Evolutionary conservation across 2,797 vertebrate genomes (phyloP).

Genomic region (Alcedo atthis): DNA sequence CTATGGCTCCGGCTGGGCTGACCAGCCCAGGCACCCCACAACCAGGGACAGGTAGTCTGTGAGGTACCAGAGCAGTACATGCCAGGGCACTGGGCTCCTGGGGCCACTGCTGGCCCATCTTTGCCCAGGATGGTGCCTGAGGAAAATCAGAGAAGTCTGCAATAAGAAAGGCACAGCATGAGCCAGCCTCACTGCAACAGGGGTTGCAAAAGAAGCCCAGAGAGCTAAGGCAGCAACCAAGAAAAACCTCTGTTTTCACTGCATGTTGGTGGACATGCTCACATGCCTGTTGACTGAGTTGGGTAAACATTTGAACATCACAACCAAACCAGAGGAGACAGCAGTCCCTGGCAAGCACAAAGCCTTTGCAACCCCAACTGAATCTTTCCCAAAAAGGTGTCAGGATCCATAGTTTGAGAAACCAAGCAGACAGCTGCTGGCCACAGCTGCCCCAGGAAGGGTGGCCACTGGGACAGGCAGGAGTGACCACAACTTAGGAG

Average conservation of each 20-base stretch:
- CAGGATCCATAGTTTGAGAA: neutral
- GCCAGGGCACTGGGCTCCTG: neutral
- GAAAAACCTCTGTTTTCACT: neutral
- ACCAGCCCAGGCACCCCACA: neutral
- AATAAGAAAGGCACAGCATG: neutral
- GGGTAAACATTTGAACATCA: neutral
- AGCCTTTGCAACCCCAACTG: neutral
- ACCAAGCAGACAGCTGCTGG: neutral
- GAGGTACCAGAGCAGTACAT: neutral
- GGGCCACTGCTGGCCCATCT: neutral
- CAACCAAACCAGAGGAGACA: neutral
- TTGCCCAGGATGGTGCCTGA: neutral
- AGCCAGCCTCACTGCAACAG: neutral
- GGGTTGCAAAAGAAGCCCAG: neutral
- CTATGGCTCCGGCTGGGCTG: neutral
- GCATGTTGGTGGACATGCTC: accelerated
- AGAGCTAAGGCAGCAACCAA: neutral
- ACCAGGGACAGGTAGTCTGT: accelerated
- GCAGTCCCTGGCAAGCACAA: neutral
- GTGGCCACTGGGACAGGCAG: neutral
- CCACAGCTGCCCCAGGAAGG: neutral
- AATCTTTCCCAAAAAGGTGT: neutral
- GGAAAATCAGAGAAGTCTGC: neutral
- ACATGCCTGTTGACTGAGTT: accelerated
- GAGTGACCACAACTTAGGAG: neutral